These are phyloP conservation scores for Luehdorfia chinensis DNA, from an alignment of 1,140 invertebrate species.

Conservation along the genomic window DNA sequence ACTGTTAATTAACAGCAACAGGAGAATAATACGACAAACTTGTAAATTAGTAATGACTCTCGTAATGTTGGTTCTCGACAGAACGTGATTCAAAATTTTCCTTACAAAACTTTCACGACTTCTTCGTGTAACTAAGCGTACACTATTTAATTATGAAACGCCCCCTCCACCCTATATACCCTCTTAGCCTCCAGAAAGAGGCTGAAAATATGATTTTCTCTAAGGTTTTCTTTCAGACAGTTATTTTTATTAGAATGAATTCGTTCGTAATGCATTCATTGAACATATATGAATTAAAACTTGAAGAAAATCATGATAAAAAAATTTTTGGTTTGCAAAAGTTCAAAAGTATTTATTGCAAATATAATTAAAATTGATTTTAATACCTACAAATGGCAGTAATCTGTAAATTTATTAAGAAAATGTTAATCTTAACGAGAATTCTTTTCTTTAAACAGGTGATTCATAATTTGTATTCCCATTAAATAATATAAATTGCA, in stretches of 20 bases:
- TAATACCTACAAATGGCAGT: too few relatives aligned
- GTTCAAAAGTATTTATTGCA: too few relatives aligned
- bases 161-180: constrained; percentile 19
- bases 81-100: constrained; percentile 42
- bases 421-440: too few relatives aligned
- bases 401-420: too few relatives aligned
- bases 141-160: constrained; percentile 67
- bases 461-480: too few relatives aligned
- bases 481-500: too few relatives aligned
- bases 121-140: constrained; percentile 59
- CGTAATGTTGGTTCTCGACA: constrained; percentile 35
- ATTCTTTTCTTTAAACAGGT: too few relatives aligned
- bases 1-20: constrained; percentile 40
- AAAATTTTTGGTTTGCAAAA: too few relatives aligned
- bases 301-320: not conserved
- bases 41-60: constrained; percentile 48
- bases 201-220: constrained; percentile 45
- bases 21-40: constrained; percentile 47
- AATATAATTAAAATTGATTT: too few relatives aligned
- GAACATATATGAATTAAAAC: not conserved
- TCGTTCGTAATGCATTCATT: constrained; percentile 11
- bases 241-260: constrained; percentile 21
- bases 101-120: constrained; percentile 49
- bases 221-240: constrained; percentile 35
- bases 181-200: constrained; percentile 29